A percentile compares a stretch with the other conserved stretches of the same genome.
phyloP scores from a whole-genome alignment of 2,797 vertebrate species.

The Coranthus polyacanthus region DNA sequence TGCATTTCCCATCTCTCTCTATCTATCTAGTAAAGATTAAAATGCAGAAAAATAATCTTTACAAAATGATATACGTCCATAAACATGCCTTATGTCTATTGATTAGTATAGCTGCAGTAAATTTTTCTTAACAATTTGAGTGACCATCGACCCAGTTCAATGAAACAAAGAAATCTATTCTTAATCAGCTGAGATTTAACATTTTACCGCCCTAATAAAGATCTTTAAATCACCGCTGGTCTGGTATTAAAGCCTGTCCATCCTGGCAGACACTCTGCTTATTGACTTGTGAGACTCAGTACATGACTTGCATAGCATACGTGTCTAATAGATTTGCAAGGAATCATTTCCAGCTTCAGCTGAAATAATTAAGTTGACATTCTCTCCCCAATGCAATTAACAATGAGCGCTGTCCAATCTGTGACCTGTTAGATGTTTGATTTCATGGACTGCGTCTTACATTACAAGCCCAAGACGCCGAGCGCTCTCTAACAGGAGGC shows the following conservation, averaged over 20 bases:
- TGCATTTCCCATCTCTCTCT: too few relatives aligned
- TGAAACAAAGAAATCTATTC: background rate
- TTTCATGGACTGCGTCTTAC: slow-evolving; percentile 73
- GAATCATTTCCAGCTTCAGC: slow-evolving; percentile 76
- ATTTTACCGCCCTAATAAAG: slow-evolving; percentile 18
- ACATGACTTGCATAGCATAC: slow-evolving; percentile 75
- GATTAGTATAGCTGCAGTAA: slow-evolving; percentile 6
- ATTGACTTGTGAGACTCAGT: slow-evolving; percentile 68
- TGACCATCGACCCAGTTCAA: slow-evolving; percentile 2
- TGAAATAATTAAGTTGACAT: slow-evolving; percentile 86
- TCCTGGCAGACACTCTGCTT: slow-evolving; percentile 50
- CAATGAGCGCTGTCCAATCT: slow-evolving; percentile 72
- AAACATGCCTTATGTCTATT: background rate
- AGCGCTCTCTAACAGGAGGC: slow-evolving; percentile 43
- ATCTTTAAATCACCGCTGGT: slow-evolving; percentile 30
- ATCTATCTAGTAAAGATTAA: too few relatives aligned
- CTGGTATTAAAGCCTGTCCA: slow-evolving; percentile 21
- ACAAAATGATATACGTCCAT: background rate
- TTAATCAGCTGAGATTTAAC: slow-evolving; percentile 34
- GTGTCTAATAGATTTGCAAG: slow-evolving; percentile 83
- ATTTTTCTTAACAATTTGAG: background rate
- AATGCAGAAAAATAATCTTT: background rate
- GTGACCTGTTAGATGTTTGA: slow-evolving; percentile 78
- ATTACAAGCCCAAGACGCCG: slow-evolving; percentile 40
- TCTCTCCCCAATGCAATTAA: slow-evolving; percentile 79